phyloP scores from a whole-genome alignment of 2,888 invertebrate species.

The Epsilonema sp. region DNA sequence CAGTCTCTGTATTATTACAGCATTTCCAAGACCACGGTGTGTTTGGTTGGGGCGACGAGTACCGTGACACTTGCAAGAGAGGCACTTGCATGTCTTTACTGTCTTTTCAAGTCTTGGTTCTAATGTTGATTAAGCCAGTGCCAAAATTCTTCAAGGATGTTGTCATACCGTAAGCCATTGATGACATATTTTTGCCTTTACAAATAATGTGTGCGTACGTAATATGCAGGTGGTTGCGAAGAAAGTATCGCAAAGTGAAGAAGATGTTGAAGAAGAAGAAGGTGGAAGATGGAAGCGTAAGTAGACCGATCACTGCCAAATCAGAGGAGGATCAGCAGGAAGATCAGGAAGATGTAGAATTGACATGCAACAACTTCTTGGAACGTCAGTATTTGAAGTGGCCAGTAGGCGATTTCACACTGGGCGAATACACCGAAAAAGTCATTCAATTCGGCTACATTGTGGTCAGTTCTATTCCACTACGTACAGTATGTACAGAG shows the following conservation, averaged over 20 bases:
- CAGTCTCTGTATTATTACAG: too few species aligned
- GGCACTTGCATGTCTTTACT: conserved; percentile 34
- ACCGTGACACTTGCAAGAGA: conserved; percentile 29
- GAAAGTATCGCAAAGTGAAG: too few species aligned
- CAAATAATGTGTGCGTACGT: too few species aligned
- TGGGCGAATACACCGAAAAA: conserved; percentile 36
- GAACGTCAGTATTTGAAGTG: conserved; percentile 30
- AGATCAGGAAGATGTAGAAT: too few species aligned
- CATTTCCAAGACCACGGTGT: conserved; percentile 16
- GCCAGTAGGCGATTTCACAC: conserved; percentile 32
- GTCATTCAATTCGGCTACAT: conserved; percentile 35
- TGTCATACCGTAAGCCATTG: conserved; percentile 33
- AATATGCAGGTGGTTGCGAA: too few species aligned
- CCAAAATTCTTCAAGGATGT: conserved; percentile 34
- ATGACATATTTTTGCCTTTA: too few species aligned
- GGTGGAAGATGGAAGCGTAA: too few species aligned
- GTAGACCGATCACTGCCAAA: too few species aligned
- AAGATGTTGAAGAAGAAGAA: too few species aligned
- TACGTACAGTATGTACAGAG: too few species aligned
- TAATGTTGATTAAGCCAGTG: conserved; percentile 34
- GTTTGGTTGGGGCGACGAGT: conserved; percentile 28
- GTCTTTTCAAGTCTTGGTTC: conserved; percentile 34
- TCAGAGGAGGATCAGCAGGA: too few species aligned
- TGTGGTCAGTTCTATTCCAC: conserved; percentile 33
- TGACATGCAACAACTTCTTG: too few species aligned